Conservation (phyloP, 2,888 invertebrate species). For the Scrobipalpa atriplicella region DNA sequence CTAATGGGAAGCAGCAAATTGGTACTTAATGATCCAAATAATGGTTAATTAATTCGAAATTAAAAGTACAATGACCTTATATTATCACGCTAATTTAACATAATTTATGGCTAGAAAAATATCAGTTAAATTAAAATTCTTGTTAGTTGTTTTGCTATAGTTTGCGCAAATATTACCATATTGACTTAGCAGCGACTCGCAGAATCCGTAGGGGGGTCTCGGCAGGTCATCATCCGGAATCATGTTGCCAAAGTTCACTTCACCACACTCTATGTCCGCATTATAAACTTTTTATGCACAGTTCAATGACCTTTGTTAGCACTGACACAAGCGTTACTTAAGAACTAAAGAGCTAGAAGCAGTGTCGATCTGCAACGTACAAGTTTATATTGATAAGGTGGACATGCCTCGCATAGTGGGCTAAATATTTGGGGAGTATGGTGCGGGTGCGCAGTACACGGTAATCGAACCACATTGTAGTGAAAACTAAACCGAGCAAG, state of each 20-base stretch:
- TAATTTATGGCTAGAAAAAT: neutral
- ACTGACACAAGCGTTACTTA: conserved; percentile 23
- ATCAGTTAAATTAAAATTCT: neutral
- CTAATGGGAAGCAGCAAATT: neutral
- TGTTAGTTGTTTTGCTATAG: neutral
- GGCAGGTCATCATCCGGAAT: conserved; percentile 36
- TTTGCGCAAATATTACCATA: conserved; percentile 56
- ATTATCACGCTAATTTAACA: neutral
- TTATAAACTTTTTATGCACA: conserved; percentile 15
- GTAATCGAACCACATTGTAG: conserved; percentile 27
- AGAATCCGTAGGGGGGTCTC: conserved; percentile 42
- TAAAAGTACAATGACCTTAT: neutral
- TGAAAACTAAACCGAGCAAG: conserved; percentile 24
- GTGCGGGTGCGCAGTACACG: conserved; percentile 17
- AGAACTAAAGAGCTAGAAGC: conserved; percentile 28
- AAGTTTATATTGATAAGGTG: conserved; percentile 38
- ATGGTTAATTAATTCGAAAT: neutral
- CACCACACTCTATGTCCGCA: conserved; percentile 19
- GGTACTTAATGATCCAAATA: neutral
- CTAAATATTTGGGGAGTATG: conserved; percentile 38
- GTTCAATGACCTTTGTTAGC: conserved; percentile 17
- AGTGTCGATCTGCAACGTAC: conserved; percentile 27
- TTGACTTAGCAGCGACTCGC: conserved; percentile 57
- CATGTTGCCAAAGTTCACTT: conserved; percentile 34
- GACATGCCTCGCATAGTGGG: conserved; percentile 34